Base-by-base conservation (phyloP, 1,140 invertebrate species). In the Drosophila suzukii region DNA sequence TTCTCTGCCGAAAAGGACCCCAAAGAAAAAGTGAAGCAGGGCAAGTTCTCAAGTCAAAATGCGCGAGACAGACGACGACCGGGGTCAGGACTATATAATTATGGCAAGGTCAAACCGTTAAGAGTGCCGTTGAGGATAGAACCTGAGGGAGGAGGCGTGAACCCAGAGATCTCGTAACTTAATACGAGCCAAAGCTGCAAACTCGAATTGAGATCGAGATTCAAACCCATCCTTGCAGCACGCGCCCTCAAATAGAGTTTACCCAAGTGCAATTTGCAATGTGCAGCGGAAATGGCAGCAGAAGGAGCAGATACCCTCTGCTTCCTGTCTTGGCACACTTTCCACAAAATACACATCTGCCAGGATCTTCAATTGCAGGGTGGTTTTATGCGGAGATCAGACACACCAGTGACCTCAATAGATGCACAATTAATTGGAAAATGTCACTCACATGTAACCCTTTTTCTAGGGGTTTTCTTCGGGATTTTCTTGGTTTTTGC, bases 171-270 rank as follows among this genome's bases (percentile, higher is more conserved):
- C 62, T 57, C 62, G 84, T 88, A 89, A 89, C 80, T 71, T 73
- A 83, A 89, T 89, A 88, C 62, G 39, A 30, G 41, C n/a, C 54
- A 88, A 89, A 89, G 85, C 85, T 89, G 84, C 79, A 88, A 73
- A 57, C 56, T 38, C 34, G 12, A 50, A 24, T 15, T 44, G 34
- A 24, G 36, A 53, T 24, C 17, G 13, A 27, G 47, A 49, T 49
- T 30, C 38, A 20, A 36, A 36, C 36, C 30, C 36, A 36, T 72
- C 20, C 51, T 5, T 13, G n/a, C 30, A 74, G 56, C 82, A 86
- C 82, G 82, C 75, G 81, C 67, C 73, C 72, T 62, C 39, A 43
- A 66, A 57, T 59, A 36, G 43, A 39, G 49, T 51, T 34, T 12
- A 55, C 51, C 34, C 30, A 36, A 67, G 38, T 63, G 63, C 70